Percentiles rank a stretch among this genome's conserved stretches.
phyloP scores from a whole-genome alignment of 1,140 invertebrate genomes.

The Ostrea denselamellosa region DNA sequence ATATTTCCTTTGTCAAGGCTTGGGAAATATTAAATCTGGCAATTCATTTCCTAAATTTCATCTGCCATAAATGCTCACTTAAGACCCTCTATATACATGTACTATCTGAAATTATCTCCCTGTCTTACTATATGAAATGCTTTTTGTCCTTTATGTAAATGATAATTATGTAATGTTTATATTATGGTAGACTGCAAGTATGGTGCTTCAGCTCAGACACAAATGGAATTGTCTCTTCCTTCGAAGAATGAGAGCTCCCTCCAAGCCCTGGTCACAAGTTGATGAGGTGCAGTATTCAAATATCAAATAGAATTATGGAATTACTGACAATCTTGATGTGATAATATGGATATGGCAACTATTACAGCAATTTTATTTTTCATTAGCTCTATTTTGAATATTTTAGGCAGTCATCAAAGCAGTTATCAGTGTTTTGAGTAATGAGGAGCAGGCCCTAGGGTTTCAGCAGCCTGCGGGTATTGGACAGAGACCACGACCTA shows the following conservation, averaged over 20 bases:
- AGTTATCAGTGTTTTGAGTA: constrained; percentile 85
- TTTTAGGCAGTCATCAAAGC: constrained; percentile 83
- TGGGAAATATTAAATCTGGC: too few species aligned
- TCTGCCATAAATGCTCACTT: too few species aligned
- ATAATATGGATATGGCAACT: background rate
- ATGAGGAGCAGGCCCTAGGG: constrained; percentile 86
- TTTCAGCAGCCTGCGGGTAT: constrained; percentile 87
- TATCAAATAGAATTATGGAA: background rate
- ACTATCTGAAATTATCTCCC: too few species aligned
- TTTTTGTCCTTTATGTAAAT: too few species aligned
- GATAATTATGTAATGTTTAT: background rate
- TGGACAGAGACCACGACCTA: constrained; percentile 86
- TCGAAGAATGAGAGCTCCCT: constrained; percentile 86
- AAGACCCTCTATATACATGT: too few species aligned
- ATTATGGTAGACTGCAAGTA: constrained; percentile 81
- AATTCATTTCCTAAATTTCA: too few species aligned
- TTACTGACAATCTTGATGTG: background rate
- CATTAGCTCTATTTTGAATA: constrained; percentile 4
- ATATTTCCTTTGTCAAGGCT: too few species aligned
- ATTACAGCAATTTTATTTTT: background rate
- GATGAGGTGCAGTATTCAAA: constrained; percentile 82
- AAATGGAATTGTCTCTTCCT: constrained; percentile 89
- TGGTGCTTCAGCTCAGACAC: constrained; percentile 86
- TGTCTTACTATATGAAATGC: too few species aligned
- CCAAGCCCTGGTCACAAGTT: constrained; percentile 82